These are phyloP conservation scores for Bombylius major DNA, from an alignment of 2,888 invertebrate genomes.

Conservation along the genomic window DNA sequence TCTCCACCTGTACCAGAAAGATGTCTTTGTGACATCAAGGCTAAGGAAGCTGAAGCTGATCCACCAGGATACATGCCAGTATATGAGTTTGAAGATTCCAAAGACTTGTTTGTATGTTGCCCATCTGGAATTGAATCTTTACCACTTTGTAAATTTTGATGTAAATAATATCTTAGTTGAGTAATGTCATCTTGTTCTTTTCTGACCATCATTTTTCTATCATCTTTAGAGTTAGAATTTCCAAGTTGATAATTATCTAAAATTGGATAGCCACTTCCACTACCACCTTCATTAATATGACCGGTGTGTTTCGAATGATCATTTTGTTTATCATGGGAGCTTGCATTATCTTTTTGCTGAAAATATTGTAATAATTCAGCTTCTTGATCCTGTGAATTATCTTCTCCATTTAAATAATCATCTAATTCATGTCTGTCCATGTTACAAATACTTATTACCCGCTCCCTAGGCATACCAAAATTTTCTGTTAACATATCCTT, in stretches of 20 bases:
- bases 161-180: constrained; percentile 47
- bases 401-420: constrained; percentile 65
- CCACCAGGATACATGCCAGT: constrained; percentile 19
- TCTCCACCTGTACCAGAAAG: not conserved
- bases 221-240: constrained; percentile 8
- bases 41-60: constrained; percentile 37
- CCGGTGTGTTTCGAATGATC: not conserved
- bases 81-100: constrained; percentile 17
- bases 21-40: constrained; percentile 30
- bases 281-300: not conserved
- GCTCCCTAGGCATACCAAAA: constrained; percentile 48
- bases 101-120: constrained; percentile 2
- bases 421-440: constrained; percentile 70
- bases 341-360: constrained; percentile 35
- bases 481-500: constrained; percentile 26
- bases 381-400: constrained; percentile 66
- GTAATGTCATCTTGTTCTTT: constrained; percentile 50
- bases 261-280: constrained; percentile 6
- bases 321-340: not conserved
- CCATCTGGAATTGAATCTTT: constrained; percentile 4
- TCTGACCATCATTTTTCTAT: constrained; percentile 13
- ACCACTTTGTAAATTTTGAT: constrained; percentile 16
- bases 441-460: constrained; percentile 61
- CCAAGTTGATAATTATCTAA: constrained; percentile 15
- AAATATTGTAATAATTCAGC: constrained; percentile 77